A percentile compares a stretch with the other conserved stretches of the same genome.
These are phyloP conservation scores for Typhlichthys eigenmanni DNA, from an alignment of 2,797 vertebrate species.

Conservation along the genomic window DNA sequence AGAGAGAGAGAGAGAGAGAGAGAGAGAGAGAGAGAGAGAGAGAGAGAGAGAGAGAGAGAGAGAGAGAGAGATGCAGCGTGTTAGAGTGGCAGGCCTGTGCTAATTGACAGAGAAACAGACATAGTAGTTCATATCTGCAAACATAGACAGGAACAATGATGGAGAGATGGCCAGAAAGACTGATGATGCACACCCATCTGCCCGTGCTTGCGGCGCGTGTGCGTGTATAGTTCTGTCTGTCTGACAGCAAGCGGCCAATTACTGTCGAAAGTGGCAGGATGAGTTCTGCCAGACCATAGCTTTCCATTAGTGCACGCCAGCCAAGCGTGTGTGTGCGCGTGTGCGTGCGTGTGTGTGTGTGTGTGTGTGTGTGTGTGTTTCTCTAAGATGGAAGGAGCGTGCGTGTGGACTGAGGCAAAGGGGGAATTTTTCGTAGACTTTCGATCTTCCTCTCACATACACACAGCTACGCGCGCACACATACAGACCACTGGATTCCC, in stretches of 20 bases:
- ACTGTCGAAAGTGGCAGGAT: slow-evolving; percentile 69
- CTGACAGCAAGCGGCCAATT: slow-evolving; percentile 71
- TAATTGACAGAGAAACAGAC: slow-evolving; percentile 4
- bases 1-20: too few relatives aligned
- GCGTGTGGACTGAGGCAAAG: slow-evolving; percentile 13
- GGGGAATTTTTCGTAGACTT: not conserved
- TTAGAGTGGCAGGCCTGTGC: not conserved
- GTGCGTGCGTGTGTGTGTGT: slow-evolving; percentile 38
- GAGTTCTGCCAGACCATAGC: slow-evolving; percentile 70
- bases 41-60: not conserved
- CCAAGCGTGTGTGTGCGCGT: slow-evolving; percentile 45
- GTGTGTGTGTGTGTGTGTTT: slow-evolving; percentile 33
- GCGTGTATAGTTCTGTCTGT: slow-evolving; percentile 49
- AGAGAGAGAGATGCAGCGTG: not conserved
- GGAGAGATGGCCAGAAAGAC: slow-evolving; percentile 44
- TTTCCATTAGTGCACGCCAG: slow-evolving; percentile 71
- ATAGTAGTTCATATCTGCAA: slow-evolving; percentile 43
- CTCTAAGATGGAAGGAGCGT: slow-evolving; percentile 40
- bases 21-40: slow-evolving; percentile 18
- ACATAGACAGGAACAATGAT: slow-evolving; percentile 54
- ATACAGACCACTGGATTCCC: slow-evolving; percentile 31
- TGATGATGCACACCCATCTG: slow-evolving; percentile 54
- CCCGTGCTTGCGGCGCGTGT: slow-evolving; percentile 26
- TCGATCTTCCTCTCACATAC: slow-evolving; percentile 21
- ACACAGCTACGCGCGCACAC: not conserved